Evolutionary conservation across 2,797 vertebrate species (phyloP), one percentile per base, ranked within the genome.

Genomic region (Phalanger gymnotis): DNA sequence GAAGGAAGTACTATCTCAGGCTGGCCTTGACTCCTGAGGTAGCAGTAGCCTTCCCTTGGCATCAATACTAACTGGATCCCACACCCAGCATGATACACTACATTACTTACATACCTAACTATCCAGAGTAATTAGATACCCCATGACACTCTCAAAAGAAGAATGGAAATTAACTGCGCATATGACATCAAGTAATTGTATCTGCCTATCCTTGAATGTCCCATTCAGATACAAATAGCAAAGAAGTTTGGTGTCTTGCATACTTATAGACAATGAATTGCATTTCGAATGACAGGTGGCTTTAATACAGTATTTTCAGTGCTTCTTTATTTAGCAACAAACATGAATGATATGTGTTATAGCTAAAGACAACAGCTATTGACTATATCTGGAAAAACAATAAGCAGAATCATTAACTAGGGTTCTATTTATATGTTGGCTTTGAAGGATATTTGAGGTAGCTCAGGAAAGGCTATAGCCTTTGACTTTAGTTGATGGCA

Each of bases 91-190:
- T 1, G 54, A 54, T 28, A 92, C 7, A 55, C 57, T 28, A 4
- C 73, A 94, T 87, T 89, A 54, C 14, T 93, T 53, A 92, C 91
- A 92, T 12, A 93, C 90, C 92, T 90, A 40, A 53, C 61, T 93
- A 57, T 96, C 90, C 92, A 53, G 13, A 73, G 47, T 54, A 47
- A 19, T 19, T 93, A 95, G 93, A 19, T 54, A 95, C 92, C 57
- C 47, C 19, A 54, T 27, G 51, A 14, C 27, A 81, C 47, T 90
- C 92, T 94, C 73, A 34, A 34, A n/a, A 94, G 90, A 87, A 96
- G n/a, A 94, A 91, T 1, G 92, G n/a, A 95, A 96, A 95, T 58
- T 53, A 81, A 94, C 58, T 7, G 61, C 54, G 51, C 27, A 95
- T 19, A 95, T 58, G 54, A 25, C 81, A 56, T 9, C 53, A 54